A percentile compares a stretch with the other conserved stretches of the same genome.
Evolutionary conservation across 2,888 invertebrate species (phyloP).

Genomic region (Drosophila kambysellisi): DNA sequence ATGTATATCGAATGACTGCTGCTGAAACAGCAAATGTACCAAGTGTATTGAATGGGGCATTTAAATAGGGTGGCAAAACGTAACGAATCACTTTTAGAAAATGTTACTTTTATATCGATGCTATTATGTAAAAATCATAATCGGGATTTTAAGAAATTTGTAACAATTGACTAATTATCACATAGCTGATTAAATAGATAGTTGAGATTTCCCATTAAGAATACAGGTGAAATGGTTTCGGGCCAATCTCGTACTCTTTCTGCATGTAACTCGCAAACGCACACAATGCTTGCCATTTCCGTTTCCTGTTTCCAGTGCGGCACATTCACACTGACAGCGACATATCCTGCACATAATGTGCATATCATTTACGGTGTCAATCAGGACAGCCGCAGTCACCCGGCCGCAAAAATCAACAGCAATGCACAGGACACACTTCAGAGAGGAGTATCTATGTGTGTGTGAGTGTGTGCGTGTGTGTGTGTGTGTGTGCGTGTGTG

Average conservation of each 20-base stretch:
- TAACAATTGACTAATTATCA: not conserved
- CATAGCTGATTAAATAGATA: too few species aligned
- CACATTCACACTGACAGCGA: conserved; percentile 43
- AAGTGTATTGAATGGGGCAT: conserved; percentile 21
- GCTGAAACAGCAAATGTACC: conserved; percentile 65
- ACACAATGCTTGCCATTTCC: conserved; percentile 77
- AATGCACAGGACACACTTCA: conserved; percentile 34
- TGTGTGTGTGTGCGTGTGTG: conserved; percentile 7
- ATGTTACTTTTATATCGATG: not conserved
- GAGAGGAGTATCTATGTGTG: not conserved
- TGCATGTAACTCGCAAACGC: conserved; percentile 21
- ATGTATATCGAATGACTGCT: conserved; percentile 33
- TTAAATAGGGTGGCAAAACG: conserved; percentile 17
- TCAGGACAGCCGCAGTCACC: conserved; percentile 60
- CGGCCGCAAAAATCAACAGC: conserved; percentile 67
- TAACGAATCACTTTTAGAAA: conserved; percentile 16
- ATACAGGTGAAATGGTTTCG: conserved; percentile 35
- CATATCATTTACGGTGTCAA: conserved; percentile 78
- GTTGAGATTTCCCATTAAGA: conserved; percentile 39
- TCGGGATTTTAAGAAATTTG: not conserved
- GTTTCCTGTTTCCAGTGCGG: conserved; percentile 68
- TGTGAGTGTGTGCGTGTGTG: not conserved
- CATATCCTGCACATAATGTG: conserved; percentile 76
- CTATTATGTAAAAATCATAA: not conserved
- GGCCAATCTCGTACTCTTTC: conserved; percentile 38